Evolutionary conservation across 2,797 vertebrate species (phyloP).

Genomic region (Borostomias antarcticus): DNA sequence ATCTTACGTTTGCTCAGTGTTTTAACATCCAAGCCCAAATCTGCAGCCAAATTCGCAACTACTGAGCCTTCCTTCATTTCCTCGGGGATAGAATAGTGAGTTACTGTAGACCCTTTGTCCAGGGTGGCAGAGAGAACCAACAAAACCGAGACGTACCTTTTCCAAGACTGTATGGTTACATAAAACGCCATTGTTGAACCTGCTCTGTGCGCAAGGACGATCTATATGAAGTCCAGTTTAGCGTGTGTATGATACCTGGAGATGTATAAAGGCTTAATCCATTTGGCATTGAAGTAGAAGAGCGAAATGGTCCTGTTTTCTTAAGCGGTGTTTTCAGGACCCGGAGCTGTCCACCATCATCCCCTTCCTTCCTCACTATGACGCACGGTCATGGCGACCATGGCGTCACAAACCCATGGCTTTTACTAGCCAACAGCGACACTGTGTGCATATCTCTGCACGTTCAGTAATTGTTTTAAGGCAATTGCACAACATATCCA

Average conservation of each 20-base stretch:
- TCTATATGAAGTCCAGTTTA: background rate
- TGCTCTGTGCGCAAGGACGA: background rate
- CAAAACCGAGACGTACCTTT: conserved; percentile 26
- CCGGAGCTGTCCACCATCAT: background rate
- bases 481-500: background rate
- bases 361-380: background rate
- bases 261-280: background rate
- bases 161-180: conserved; percentile 4
- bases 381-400: conserved; percentile 1
- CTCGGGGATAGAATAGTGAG: conserved; percentile 46
- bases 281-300: no score
- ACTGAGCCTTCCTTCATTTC: conserved; percentile 40
- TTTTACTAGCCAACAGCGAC: conserved; percentile 36
- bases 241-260: background rate
- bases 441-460: conserved; percentile 1
- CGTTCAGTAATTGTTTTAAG: background rate
- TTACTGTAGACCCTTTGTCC: conserved; percentile 14
- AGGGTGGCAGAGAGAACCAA: conserved; percentile 8
- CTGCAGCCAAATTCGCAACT: conserved; percentile 42
- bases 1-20: conserved; percentile 38
- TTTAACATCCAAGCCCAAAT: conserved; percentile 33
- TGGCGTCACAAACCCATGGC: background rate
- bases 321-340: conserved; percentile 3
- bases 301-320: no score
- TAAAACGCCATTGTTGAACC: background rate